Evolutionary conservation across 2,797 vertebrate genomes (phyloP).

Genomic region (Leptoclinus maculatus): DNA sequence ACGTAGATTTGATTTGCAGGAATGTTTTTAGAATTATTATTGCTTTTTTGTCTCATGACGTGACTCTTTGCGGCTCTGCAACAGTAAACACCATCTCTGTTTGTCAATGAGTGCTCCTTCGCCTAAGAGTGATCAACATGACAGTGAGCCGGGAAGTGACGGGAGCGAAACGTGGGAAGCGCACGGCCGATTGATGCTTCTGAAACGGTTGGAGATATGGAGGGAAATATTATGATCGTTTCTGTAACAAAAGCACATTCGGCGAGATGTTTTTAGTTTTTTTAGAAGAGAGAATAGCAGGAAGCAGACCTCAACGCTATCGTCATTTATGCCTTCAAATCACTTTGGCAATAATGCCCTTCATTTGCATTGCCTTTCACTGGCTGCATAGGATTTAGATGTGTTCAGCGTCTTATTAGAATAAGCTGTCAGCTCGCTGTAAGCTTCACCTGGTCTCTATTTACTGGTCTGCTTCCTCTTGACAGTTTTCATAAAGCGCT

Average conservation of each 20-base stretch:
- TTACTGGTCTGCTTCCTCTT: constrained; percentile 58
- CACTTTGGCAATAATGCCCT: constrained; percentile 38
- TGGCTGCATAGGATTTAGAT: constrained; percentile 46
- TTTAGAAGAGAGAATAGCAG: background rate
- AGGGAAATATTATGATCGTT: constrained; percentile 11
- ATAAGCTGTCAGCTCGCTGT: constrained; percentile 66
- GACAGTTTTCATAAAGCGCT: constrained; percentile 66
- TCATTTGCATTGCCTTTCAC: constrained; percentile 42
- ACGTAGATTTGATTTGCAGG: constrained; percentile 35
- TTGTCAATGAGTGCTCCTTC: constrained; percentile 18
- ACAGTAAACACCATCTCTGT: constrained; percentile 42
- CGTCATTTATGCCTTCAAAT: constrained; percentile 41
- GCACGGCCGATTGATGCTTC: constrained; percentile 14
- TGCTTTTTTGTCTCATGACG: background rate
- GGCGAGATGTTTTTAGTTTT: background rate
- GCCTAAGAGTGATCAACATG: constrained; percentile 5
- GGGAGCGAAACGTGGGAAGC: constrained; percentile 26
- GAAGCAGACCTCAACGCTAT: constrained; percentile 15
- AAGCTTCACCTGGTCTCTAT: constrained; percentile 49
- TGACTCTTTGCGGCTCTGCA: constrained; percentile 45
- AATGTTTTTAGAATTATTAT: constrained; percentile 33
- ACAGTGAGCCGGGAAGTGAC: constrained; percentile 19
- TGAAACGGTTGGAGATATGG: constrained; percentile 8
- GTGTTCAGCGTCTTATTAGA: constrained; percentile 70
- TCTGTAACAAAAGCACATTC: constrained; percentile 15